Conservation (phyloP, 2,797 vertebrate genomes). For the Spea hammondii region DNA sequence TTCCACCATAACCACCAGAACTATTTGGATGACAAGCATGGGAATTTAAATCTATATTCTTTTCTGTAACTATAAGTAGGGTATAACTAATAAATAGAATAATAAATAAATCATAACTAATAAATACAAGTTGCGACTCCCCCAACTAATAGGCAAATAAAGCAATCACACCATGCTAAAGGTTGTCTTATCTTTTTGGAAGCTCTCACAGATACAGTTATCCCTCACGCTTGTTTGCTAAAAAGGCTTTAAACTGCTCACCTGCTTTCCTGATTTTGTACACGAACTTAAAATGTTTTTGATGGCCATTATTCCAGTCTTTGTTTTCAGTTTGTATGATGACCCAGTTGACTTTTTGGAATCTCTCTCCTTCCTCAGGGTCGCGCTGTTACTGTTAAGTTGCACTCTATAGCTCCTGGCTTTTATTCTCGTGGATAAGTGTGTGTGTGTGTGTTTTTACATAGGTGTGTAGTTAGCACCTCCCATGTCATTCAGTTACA, state of each 20-base stretch:
- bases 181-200: not conserved
- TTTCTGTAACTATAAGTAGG: no score
- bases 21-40: no score
- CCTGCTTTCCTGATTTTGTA: not conserved
- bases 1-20: no score
- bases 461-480: slow-evolving; percentile 38
- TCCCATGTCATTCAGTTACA: slow-evolving; percentile 2
- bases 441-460: not conserved
- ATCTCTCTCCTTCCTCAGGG: not conserved
- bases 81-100: not conserved
- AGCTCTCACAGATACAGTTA: not conserved
- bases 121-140: not conserved
- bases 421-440: not conserved
- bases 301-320: slow-evolving; percentile 14
- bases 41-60: no score
- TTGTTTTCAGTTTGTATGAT: not conserved
- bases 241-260: slow-evolving; percentile 11
- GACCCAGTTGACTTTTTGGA: not conserved
- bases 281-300: slow-evolving; percentile 7
- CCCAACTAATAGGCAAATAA: not conserved
- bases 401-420: not conserved
- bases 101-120: slow-evolving; percentile 2
- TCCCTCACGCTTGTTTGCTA: not conserved
- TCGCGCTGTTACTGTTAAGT: not conserved
- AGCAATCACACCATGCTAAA: not conserved